Base-by-base conservation (phyloP, 1,140 invertebrate species). In the Chelonus insularis region DNA sequence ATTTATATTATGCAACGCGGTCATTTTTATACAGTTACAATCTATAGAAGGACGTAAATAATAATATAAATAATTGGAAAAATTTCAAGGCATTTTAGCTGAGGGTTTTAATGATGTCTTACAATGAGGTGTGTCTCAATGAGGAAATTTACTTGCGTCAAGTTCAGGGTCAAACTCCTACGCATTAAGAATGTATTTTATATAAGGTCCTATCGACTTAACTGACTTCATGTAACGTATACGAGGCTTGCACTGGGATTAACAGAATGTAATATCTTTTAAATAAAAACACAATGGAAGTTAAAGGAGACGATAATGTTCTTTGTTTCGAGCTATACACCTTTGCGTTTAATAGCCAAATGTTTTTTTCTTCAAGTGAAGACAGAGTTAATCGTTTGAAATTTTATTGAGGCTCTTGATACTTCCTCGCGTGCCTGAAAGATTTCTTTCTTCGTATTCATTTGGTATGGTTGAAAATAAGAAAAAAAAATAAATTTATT, bases 121-220 rank as follows among this genome's bases (percentile, higher is more conserved):
- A 32, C 37, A 41, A 56, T 43, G 18, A 47, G n/a, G 23, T 20
- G 41, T 55, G 37, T 48, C 29, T 55, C 36, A 20, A 14, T 47
- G 25, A 25, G 39, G 32, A 34, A 51, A 64, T 64, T 64, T 60
- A 62, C 59, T 37, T 57, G 54, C 32, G 21, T 34, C 63, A 65
- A 65, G 63, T 65, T 62, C 59, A 65, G 48, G 63, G 47, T 18
- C 20, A 39, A 14, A 32, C 59, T 29, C 64, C 64, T 57, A 66
- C 64, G 57, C 41, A 60, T 7, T 14, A 23, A 18, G 8, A 12
- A 14, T 43, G 1, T 43, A 47, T 47, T 56, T 56, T 41, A 32
- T 56, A 21, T 12, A n/a, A n/a, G 2, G 21, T 25, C 11, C 3
- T n/a, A 11, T 45, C 23, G 11, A 23, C 11, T 12, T 25, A 25